Conservation (phyloP, 2,888 invertebrate genomes). For the Metacarcinus magister region DNA sequence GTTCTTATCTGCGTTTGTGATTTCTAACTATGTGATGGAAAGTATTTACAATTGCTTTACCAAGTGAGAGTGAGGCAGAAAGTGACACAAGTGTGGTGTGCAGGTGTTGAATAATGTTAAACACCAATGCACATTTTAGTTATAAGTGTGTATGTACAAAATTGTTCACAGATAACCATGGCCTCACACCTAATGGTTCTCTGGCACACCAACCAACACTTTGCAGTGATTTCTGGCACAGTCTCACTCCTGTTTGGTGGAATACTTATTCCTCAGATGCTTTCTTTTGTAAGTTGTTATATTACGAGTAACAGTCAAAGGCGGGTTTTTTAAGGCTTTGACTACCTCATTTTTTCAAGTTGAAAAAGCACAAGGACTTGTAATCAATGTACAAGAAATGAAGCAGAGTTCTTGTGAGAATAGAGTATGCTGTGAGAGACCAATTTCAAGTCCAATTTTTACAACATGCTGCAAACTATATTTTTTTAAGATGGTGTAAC, state of each 20-base stretch:
- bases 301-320: background rate
- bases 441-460: conserved; percentile 32
- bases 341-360: background rate
- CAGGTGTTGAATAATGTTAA: background rate
- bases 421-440: conserved; percentile 41
- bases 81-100: background rate
- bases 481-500: conserved; percentile 49
- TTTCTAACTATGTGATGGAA: background rate
- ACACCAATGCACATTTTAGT: background rate
- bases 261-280: background rate
- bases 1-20: background rate
- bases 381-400: conserved; percentile 44
- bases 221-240: background rate
- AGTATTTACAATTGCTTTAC: background rate
- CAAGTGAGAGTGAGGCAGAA: conserved; percentile 1
- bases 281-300: background rate
- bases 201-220: background rate
- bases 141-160: background rate
- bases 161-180: background rate
- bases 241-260: background rate
- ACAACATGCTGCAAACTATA: conserved; percentile 49
- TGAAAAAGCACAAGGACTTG: background rate
- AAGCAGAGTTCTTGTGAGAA: conserved; percentile 40
- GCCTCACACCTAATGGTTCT: background rate
- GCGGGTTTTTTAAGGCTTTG: background rate